phyloP scores from a whole-genome alignment of 2,797 vertebrate species.

The Prunella strophiata region DNA sequence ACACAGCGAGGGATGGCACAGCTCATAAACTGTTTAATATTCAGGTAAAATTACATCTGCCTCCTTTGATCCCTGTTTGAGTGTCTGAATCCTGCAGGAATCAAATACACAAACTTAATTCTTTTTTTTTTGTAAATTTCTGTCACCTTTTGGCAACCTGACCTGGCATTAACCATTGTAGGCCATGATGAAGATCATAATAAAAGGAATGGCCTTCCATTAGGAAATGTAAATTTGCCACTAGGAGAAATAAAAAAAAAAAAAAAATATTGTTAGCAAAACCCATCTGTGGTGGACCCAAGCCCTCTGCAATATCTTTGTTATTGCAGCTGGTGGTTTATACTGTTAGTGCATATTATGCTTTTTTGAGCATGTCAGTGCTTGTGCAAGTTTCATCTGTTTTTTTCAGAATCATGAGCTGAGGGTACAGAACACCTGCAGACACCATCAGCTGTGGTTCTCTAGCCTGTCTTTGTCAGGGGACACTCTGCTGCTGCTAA shows the following conservation, averaged over 20 bases:
- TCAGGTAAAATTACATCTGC: not conserved
- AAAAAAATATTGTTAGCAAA: not conserved
- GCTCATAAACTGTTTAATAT: not conserved
- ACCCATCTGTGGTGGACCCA: not conserved
- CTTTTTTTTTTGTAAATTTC: not conserved
- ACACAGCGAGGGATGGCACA: not conserved
- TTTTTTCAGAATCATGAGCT: not conserved
- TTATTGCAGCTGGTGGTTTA: not conserved
- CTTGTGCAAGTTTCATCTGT: not conserved
- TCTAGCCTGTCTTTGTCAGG: not conserved
- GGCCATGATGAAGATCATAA: not conserved
- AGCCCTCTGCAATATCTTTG: not conserved
- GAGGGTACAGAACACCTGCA: conserved; percentile 12
- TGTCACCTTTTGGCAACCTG: not conserved
- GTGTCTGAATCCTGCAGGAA: not conserved
- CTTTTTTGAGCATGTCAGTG: not conserved
- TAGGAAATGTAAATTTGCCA: not conserved
- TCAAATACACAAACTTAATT: not conserved
- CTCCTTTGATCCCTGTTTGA: not conserved
- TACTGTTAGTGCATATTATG: not conserved
- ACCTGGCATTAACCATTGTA: not conserved
- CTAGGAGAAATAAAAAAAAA: not conserved
- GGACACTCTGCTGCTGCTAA: not conserved
- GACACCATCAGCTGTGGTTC: not conserved
- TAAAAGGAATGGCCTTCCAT: not conserved